These are phyloP conservation scores for Leucophenga varia DNA, from an alignment of 1,140 invertebrate species.

Conservation along the genomic window DNA sequence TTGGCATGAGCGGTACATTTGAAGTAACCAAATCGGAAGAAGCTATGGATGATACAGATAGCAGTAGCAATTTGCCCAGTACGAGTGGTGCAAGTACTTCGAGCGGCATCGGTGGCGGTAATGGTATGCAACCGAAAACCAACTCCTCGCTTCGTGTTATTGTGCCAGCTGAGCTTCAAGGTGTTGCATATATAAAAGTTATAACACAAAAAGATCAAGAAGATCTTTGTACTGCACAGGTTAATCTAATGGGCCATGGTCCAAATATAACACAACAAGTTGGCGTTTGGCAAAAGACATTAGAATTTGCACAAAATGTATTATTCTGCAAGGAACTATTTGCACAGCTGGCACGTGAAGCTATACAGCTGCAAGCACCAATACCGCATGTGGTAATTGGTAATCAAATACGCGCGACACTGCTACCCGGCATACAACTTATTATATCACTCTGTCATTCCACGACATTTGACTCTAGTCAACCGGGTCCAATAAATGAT, in stretches of 20 bases:
- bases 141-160: conserved; percentile 84
- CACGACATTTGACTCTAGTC: conserved; percentile 66
- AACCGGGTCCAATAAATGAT: conserved; percentile 70
- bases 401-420: conserved; percentile 94
- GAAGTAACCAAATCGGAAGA: conserved; percentile 94
- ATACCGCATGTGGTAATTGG: conserved; percentile 96
- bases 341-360: conserved; percentile 90
- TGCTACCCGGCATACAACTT: conserved; percentile 89
- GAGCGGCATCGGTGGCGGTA: conserved; percentile 25
- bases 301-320: conserved; percentile 96
- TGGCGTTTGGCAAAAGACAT: conserved; percentile 88
- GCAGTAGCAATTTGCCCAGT: conserved; percentile 51
- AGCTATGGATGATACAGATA: conserved; percentile 78
- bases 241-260: conserved; percentile 69
- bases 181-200: conserved; percentile 94
- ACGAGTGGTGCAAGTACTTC: conserved; percentile 34
- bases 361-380: conserved; percentile 86
- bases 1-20: conserved; percentile 90
- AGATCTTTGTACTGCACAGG: conserved; percentile 72
- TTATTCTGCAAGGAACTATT: conserved; percentile 97
- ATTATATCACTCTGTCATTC: conserved; percentile 80
- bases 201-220: conserved; percentile 90
- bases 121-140: conserved; percentile 59
- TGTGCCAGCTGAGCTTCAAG: conserved; percentile 91
- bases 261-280: conserved; percentile 66